phyloP scores from a whole-genome alignment of 2,113 vertebrate genomes.

The Rhabdornis inornatus region DNA sequence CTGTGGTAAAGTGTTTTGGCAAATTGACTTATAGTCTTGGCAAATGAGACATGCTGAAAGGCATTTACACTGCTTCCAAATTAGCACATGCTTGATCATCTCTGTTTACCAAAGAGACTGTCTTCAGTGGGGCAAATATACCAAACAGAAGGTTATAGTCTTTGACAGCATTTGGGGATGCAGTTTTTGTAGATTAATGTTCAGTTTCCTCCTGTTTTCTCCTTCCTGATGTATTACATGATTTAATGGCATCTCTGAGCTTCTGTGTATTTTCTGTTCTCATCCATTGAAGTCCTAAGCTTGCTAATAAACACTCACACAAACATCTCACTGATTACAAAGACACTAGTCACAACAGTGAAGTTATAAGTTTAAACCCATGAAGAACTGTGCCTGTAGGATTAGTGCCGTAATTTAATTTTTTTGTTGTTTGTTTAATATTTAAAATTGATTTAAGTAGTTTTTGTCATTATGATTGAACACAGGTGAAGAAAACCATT shows the following conservation, averaged over 20 bases:
- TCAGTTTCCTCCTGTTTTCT: neutral
- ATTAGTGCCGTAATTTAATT: neutral
- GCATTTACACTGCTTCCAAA: neutral
- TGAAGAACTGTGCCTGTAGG: neutral
- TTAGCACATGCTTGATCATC: neutral
- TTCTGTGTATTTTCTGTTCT: neutral
- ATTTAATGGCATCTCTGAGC: neutral
- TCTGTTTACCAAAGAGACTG: neutral
- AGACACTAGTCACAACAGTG: neutral
- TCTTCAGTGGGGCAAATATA: neutral
- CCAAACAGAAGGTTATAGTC: neutral
- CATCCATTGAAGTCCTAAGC: neutral
- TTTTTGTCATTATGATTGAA: constrained; percentile 50
- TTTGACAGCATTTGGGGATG: neutral
- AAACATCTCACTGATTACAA: neutral
- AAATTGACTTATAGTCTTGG: neutral
- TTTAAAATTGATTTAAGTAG: constrained; percentile 3
- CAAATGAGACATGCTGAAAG: neutral
- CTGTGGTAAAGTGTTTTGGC: neutral
- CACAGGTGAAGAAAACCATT: constrained; percentile 18
- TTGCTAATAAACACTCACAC: neutral
- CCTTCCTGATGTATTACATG: neutral
- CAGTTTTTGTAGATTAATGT: neutral
- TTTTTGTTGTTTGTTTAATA: constrained; percentile 5
- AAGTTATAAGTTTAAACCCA: neutral